Conservation (phyloP, 2,113 vertebrate genomes). For the Alouatta palliata region DNA sequence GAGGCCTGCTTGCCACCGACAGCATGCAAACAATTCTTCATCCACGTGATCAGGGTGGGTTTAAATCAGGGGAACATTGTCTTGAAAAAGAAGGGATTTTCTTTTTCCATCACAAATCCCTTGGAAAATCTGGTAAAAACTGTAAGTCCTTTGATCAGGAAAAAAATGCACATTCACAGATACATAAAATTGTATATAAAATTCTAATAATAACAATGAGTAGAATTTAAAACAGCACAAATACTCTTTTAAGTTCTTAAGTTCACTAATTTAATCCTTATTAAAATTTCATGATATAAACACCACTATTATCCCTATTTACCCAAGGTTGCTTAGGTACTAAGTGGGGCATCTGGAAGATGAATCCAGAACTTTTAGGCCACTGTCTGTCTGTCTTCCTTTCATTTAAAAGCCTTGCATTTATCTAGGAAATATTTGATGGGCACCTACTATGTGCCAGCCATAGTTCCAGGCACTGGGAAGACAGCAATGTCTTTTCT, state of each 20-base stretch:
- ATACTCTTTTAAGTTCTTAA: too few species aligned
- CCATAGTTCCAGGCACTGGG: not conserved
- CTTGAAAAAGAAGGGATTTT: not conserved
- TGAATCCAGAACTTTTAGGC: not conserved
- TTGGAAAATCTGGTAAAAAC: not conserved
- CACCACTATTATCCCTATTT: accelerated
- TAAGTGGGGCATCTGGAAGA: not conserved
- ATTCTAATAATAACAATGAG: not conserved
- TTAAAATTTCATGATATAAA: not conserved
- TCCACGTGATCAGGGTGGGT: accelerated
- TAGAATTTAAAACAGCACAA: not conserved
- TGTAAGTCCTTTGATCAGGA: not conserved
- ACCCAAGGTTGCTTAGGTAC: not conserved
- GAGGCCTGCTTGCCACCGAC: accelerated
- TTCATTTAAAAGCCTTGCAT: not conserved
- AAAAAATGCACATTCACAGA: not conserved
- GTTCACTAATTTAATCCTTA: not conserved
- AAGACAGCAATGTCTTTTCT: not conserved
- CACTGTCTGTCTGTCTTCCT: too few species aligned
- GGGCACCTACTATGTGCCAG: not conserved
- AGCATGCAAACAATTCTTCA: not conserved
- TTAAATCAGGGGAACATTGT: not conserved
- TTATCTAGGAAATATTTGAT: not conserved
- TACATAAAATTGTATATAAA: not conserved
- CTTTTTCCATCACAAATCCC: not conserved